Base-by-base conservation (phyloP, 2,888 invertebrate species). In the Lysandra coridon region DNA sequence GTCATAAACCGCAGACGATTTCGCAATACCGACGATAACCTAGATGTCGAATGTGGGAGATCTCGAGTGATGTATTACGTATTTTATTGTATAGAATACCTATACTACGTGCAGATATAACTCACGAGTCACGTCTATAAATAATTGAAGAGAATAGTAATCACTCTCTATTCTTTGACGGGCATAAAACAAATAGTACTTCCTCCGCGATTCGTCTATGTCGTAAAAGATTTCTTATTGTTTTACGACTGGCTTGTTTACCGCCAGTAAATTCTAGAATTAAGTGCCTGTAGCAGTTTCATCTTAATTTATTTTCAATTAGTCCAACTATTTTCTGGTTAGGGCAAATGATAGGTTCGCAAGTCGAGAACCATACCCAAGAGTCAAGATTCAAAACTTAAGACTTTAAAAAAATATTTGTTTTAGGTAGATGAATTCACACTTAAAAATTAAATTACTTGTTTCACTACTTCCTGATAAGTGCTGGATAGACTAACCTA, bases 161-260 rank as follows among this genome's bases (percentile, higher is more conserved):
- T 69, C 69, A 64, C 30, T 64, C 64, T 64, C 30, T 64, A 23
- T 62, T 69, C 69, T 37, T 69, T 69, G 69, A 69, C 6, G 33
- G 33, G 49, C 53, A 14, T 53, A 76, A 30, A 76, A 30, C 33
- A 17, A 76, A 76, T 57, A 33, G 17, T 76, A 75, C 75, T 49
- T 49, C 75, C 49, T 44, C 74, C 44, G 49, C 14, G 30, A 69
- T 44, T 23, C 75, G 23, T 53, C 76, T 57, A 7, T 57, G 57
- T 76, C 76, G 76, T 57, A 57, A 76, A 76, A 49, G 75, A 53
- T 76, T 74, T 40, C 40, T 33, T 76, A 33, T 76, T 53, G 76
- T 76, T 76, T 33, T 33, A 57, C 76, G 57, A 33, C 30, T 17
- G 76, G 49, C 33, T 76, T 76, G 33, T 76, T 33, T 53, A 76